phyloP scores from a whole-genome alignment of 2,888 invertebrate species.

The Rhopalosiphum nymphaeae region DNA sequence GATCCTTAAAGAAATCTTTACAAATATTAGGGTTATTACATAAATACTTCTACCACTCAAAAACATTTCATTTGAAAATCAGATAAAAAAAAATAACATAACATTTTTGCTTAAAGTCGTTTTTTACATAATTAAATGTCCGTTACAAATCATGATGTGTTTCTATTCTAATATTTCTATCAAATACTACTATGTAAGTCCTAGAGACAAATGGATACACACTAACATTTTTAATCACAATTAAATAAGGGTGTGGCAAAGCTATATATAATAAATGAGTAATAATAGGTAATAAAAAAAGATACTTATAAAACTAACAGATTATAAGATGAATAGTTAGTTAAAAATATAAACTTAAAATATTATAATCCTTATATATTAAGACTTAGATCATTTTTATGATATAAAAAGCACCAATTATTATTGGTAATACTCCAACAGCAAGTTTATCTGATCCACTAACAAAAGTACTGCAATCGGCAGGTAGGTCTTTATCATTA shows the following conservation, averaged over 20 bases:
- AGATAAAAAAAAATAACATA: conserved; percentile 12
- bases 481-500: not conserved
- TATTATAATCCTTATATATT: not conserved
- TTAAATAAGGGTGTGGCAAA: not conserved
- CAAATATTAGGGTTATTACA: conserved; percentile 22
- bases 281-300: conserved; percentile 39
- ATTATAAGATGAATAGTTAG: conserved; percentile 38
- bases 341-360: conserved; percentile 37
- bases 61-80: not conserved
- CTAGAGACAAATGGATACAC: conserved; percentile 23
- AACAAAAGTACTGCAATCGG: not conserved
- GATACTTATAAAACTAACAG: conserved; percentile 49
- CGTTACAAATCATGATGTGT: not conserved
- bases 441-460: conserved; percentile 36
- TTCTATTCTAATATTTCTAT: conserved; percentile 13
- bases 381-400: conserved; percentile 48
- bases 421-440: conserved; percentile 9
- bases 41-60: not conserved
- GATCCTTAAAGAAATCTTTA: conserved; percentile 19
- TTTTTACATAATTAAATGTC: not conserved
- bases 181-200: not conserved
- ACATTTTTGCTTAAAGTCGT: not conserved
- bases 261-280: not conserved
- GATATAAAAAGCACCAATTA: conserved; percentile 20
- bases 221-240: not conserved